Conservation (phyloP, 2,113 vertebrate species). For the Psilopsiagon aymara region DNA sequence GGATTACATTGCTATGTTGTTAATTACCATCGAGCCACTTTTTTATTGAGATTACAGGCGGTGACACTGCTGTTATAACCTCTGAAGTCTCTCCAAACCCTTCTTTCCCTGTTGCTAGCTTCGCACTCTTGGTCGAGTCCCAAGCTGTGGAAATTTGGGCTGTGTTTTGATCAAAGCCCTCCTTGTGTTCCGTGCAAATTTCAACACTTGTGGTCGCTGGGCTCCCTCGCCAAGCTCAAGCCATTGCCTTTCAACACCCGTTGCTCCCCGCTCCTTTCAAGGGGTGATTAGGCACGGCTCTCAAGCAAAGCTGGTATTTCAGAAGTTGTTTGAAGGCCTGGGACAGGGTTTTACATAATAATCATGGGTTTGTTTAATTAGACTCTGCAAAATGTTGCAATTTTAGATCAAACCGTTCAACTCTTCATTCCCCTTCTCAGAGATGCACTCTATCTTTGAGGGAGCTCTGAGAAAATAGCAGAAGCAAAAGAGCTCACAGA, state of each 20-base stretch:
- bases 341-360: not conserved
- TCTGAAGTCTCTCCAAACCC: conserved; percentile 27
- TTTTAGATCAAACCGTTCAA: not conserved
- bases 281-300: not conserved
- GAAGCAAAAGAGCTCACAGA: not conserved
- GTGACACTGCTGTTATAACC: not conserved
- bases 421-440: not conserved
- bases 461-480: not conserved
- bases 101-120: not conserved
- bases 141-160: not conserved
- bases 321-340: conserved; percentile 7
- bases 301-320: not conserved
- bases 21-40: not conserved
- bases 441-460: not conserved
- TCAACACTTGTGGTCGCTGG: not conserved
- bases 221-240: not conserved
- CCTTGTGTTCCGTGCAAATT: not conserved
- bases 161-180: conserved; percentile 32
- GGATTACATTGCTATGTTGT: not conserved
- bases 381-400: not conserved
- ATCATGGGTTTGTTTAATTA: not conserved
- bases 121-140: not conserved
- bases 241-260: conserved; percentile 7
- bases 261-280: not conserved
- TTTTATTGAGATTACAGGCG: not conserved